Evolutionary conservation across 2,888 invertebrate species (phyloP).

Genomic region (Dendrolimus pini): DNA sequence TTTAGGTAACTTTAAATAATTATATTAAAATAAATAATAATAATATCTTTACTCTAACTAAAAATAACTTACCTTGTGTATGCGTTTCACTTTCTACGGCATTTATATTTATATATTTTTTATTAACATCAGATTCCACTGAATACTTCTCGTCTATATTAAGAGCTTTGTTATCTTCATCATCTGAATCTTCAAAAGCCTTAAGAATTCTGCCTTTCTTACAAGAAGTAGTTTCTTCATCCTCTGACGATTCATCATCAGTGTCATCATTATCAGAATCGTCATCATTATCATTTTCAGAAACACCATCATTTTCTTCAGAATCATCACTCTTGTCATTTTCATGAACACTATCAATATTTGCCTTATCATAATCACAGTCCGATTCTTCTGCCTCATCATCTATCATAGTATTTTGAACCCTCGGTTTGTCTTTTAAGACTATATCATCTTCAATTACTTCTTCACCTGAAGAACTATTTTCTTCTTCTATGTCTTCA

Average conservation of each 20-base stretch:
- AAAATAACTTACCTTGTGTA: conserved; percentile 42
- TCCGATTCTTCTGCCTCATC: conserved; percentile 73
- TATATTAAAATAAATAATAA: too few species aligned
- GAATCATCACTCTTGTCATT: conserved; percentile 23
- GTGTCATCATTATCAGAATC: conserved; percentile 30
- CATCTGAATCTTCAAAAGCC: conserved; percentile 69
- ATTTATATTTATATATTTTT: conserved; percentile 2
- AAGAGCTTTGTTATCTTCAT: conserved; percentile 28
- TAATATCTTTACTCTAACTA: too few species aligned
- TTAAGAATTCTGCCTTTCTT: conserved; percentile 63
- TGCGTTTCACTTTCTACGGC: conserved; percentile 15
- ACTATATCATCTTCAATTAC: conserved; percentile 42
- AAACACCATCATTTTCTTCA: conserved; percentile 27
- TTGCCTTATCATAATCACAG: conserved; percentile 39
- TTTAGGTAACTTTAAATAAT: too few species aligned
- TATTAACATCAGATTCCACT: background rate
- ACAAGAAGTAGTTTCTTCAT: conserved; percentile 30
- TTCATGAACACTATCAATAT: conserved; percentile 17
- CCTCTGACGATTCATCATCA: conserved; percentile 45
- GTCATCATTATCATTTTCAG: conserved; percentile 34
- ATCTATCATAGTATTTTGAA: conserved; percentile 55
- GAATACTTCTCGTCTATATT: conserved; percentile 8
- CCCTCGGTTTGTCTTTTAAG: conserved; percentile 52
- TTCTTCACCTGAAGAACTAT: conserved; percentile 57
- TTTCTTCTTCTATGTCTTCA: conserved; percentile 43